phyloP scores from a whole-genome alignment of 1,140 invertebrate species.

The Drosophila obscura region DNA sequence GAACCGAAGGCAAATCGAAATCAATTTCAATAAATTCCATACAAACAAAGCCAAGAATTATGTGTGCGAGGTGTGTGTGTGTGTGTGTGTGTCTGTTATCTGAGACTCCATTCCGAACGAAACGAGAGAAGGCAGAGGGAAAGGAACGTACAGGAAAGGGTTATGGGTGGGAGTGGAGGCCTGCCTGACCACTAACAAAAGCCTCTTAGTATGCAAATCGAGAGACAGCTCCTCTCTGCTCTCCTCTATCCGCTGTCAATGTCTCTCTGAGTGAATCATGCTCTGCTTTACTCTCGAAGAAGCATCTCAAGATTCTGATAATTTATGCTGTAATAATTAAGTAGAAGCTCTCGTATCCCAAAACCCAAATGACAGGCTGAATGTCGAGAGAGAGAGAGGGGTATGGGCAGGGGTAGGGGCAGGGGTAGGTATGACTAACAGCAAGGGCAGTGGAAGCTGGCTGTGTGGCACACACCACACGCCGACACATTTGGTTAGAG shows the following conservation, averaged over 20 bases:
- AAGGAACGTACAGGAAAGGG: neutral
- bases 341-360: slow-evolving; percentile 39
- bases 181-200: slow-evolving; percentile 56
- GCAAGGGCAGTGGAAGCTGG: slow-evolving; percentile 23
- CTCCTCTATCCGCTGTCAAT: too few relatives aligned
- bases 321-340: slow-evolving; percentile 83
- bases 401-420: slow-evolving; percentile 18
- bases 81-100: slow-evolving; percentile 54
- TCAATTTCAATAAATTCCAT: slow-evolving; percentile 57
- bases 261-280: slow-evolving; percentile 58
- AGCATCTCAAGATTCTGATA: slow-evolving; percentile 72
- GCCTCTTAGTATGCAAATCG: slow-evolving; percentile 79
- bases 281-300: slow-evolving; percentile 25
- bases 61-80: slow-evolving; percentile 31
- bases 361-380: slow-evolving; percentile 60
- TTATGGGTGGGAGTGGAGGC: neutral
- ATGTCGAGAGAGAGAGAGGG: slow-evolving; percentile 32
- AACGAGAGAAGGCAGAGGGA: neutral
- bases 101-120: slow-evolving; percentile 12
- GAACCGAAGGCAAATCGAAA: slow-evolving; percentile 22
- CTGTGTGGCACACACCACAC: slow-evolving; percentile 14
- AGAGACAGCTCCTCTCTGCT: slow-evolving; percentile 1
- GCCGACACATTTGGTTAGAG: slow-evolving; percentile 16
- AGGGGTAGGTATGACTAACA: slow-evolving; percentile 19
- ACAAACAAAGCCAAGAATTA: slow-evolving; percentile 64